A percentile compares a stretch with the other conserved stretches of the same genome.
Evolutionary conservation across 2,888 invertebrate species (phyloP).

Genomic region (Caenorhabditis auriculariae): DNA sequence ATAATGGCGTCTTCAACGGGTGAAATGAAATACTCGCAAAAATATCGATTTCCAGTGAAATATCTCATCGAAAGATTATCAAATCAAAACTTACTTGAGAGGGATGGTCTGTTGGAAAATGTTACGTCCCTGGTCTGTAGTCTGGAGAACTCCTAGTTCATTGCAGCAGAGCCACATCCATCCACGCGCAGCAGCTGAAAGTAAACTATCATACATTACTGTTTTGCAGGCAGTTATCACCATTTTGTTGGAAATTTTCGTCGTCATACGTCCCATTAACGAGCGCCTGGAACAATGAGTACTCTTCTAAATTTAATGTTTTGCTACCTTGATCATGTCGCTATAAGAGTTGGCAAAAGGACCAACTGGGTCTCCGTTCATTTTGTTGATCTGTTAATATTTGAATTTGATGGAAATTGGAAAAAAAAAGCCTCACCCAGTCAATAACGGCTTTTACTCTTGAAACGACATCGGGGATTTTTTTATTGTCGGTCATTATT

Average conservation of each 20-base stretch:
- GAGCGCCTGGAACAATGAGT: slow-evolving; percentile 1
- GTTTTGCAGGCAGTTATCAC: background rate
- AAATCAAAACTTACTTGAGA: slow-evolving; percentile 25
- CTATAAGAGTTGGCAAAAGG: slow-evolving; percentile 34
- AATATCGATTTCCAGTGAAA: background rate
- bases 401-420: background rate
- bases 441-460: slow-evolving; percentile 33
- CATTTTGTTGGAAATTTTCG: slow-evolving; percentile 16
- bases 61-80: background rate
- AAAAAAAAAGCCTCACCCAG: slow-evolving; percentile 15
- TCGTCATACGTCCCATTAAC: slow-evolving; percentile 16
- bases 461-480: slow-evolving; percentile 17
- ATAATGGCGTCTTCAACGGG: too few species aligned
- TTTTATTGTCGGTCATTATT: slow-evolving; percentile 29
- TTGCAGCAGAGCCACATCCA: slow-evolving; percentile 58
- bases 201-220: background rate
- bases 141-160: slow-evolving; percentile 50
- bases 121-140: slow-evolving; percentile 47
- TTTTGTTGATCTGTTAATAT: slow-evolving; percentile 16
- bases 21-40: too few species aligned
- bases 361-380: slow-evolving; percentile 20
- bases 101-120: slow-evolving; percentile 49
- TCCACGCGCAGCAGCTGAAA: slow-evolving; percentile 35
- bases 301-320: background rate
- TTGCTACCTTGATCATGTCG: slow-evolving; percentile 22